These are phyloP conservation scores for Uria lomvia DNA, from an alignment of 2,113 vertebrate genomes.

Conservation along the genomic window DNA sequence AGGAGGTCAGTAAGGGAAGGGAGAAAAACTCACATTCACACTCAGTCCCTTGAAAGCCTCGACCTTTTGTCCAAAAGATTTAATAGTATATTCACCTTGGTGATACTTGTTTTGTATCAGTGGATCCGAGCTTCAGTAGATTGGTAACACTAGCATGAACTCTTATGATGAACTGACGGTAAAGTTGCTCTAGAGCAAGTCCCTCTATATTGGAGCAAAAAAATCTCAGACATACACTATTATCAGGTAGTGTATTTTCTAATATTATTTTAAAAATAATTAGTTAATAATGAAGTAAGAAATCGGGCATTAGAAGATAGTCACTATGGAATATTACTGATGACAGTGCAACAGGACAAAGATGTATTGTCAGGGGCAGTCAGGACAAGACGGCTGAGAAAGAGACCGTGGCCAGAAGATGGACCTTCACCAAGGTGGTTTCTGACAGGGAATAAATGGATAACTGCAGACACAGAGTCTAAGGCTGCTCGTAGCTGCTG, in stretches of 20 bases:
- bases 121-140: neutral
- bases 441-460: neutral
- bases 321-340: neutral
- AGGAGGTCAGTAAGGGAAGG: neutral
- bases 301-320: neutral
- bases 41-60: neutral
- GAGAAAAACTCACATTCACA: neutral
- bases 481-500: neutral
- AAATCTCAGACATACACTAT: neutral
- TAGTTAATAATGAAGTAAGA: neutral
- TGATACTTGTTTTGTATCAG: neutral
- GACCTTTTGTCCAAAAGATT: neutral
- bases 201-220: neutral
- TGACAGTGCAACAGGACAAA: neutral
- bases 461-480: neutral
- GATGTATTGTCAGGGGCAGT: neutral
- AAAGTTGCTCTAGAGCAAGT: neutral
- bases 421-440: neutral
- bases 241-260: neutral
- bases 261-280: neutral
- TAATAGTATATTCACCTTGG: neutral
- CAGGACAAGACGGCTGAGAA: neutral
- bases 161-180: accelerated
- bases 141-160: neutral
- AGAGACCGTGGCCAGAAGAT: neutral